Base-by-base conservation (phyloP, 2,113 vertebrate genomes). In the Sceloporus tristichus region DNA sequence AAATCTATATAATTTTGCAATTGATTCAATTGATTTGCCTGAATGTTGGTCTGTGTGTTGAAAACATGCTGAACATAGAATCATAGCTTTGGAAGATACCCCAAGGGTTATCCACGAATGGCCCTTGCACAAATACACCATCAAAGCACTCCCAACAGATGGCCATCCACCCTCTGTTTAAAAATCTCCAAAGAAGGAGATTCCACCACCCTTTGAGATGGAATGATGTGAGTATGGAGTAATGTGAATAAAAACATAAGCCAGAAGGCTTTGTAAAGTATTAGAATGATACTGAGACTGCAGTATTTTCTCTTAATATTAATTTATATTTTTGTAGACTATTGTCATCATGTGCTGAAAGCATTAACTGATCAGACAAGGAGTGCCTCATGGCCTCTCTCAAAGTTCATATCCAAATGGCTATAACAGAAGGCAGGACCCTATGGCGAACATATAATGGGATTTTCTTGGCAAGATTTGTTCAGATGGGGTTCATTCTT, bases 281-380 rank as follows among this genome's bases (percentile, higher is more conserved):
- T 54, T 27, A 19, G 38, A 54, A 25, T 19, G 1, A 18, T 66
- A 9, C 21, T 78, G 40, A 78, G n/a, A 34, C 19, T 87, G 77
- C 23, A 59, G 10, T 42, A 53, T n/a, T 48, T 74, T 87, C 54
- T 74, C 25, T 80, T 73, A 38, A 6, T 68, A 59, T 78, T 87
- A 38, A 87, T 87, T 79, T 80, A 71, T 80, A 48, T 80, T 53
- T 77, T 79, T 86, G 54, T 40, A 70, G 42, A 14, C 65, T 74
- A 82, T 42, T 87, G 78, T n/a, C 73, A 42, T 74, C 19, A 81
- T 87, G 80, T 81, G 54, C 54, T 87, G 68, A 81, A 87, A 81
- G 62, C 34, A 81, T 87, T 74, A 81, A 74, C 68, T 74, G 79
- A 62, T 87, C 56, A 42, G 62, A 56, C 9, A 18, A 59, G 40